Percentiles rank a stretch among this genome's conserved stretches.
Evolutionary conservation across 2,113 vertebrate genomes (phyloP).

Genomic region (Mobula hypostoma): DNA sequence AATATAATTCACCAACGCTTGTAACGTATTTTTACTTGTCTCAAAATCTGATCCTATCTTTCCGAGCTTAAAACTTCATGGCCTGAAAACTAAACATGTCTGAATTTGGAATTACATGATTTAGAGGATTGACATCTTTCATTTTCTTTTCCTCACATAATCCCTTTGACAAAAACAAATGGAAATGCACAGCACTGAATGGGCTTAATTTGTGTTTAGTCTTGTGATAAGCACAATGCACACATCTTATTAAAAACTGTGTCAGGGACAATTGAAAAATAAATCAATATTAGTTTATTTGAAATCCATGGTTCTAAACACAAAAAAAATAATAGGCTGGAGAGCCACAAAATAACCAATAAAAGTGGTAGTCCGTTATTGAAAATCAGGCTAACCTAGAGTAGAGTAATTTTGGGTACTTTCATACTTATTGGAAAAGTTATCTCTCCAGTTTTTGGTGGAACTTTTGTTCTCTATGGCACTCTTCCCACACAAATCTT

Average conservation of each 20-base stretch:
- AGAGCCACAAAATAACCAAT: no score
- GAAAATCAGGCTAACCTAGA: no score
- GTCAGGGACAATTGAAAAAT: neutral
- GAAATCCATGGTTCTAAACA: neutral
- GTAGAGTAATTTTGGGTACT: no score
- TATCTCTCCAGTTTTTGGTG: no score
- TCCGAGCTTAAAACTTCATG: neutral
- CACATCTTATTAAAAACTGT: constrained; percentile 6
- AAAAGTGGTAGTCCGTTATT: no score
- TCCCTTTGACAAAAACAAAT: constrained; percentile 10
- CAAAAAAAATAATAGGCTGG: neutral
- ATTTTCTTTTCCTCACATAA: neutral
- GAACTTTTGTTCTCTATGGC: no score
- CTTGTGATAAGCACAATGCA: neutral
- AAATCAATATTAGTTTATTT: neutral
- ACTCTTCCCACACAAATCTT: no score
- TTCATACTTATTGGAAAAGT: no score
- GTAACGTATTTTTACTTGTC: neutral
- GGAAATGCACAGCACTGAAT: neutral
- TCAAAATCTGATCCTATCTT: neutral
- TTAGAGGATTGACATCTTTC: neutral
- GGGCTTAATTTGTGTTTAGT: neutral
- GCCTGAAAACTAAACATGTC: neutral
- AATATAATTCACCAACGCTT: neutral
- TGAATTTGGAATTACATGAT: neutral